phyloP scores from a whole-genome alignment of 2,888 invertebrate species.

The Drosophila cognata region DNA sequence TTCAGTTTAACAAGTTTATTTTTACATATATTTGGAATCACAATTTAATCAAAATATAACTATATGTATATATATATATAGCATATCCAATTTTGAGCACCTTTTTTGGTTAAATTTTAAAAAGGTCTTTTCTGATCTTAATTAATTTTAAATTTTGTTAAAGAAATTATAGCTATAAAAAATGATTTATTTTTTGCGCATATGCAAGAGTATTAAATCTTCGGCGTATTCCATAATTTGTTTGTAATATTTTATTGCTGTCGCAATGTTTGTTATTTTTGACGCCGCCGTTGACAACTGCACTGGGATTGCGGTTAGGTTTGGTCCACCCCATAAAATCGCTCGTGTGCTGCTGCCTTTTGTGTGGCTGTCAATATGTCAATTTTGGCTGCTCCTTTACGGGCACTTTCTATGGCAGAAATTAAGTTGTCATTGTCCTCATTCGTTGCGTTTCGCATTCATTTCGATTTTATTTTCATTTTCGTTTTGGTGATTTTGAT shows the following conservation, averaged over 20 bases:
- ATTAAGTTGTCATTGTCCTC: conserved; percentile 77
- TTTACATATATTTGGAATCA: background rate
- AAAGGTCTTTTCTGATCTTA: background rate
- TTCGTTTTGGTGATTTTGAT: conserved; percentile 37
- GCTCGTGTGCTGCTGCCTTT: conserved; percentile 52
- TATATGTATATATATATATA: background rate
- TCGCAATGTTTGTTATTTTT: conserved; percentile 80
- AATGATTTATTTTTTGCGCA: background rate
- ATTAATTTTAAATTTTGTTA: background rate
- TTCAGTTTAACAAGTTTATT: background rate
- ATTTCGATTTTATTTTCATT: conserved; percentile 46
- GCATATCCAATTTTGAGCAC: background rate
- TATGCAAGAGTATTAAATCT: background rate
- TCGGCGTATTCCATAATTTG: conserved; percentile 16
- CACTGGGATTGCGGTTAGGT: conserved; percentile 56
- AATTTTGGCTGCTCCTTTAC: conserved; percentile 72
- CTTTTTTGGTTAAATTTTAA: background rate
- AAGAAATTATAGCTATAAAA: background rate
- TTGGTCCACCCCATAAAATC: conserved; percentile 37
- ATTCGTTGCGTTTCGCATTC: conserved; percentile 56
- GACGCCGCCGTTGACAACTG: conserved; percentile 58
- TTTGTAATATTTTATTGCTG: conserved; percentile 70
- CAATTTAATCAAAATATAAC: background rate
- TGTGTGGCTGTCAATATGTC: conserved; percentile 79
- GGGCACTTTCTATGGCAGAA: conserved; percentile 66